Percentiles rank a stretch among this genome's conserved stretches.
These are phyloP conservation scores for Eospalax fontanierii DNA, from an alignment of 2,797 vertebrate species.

Conservation along the genomic window DNA sequence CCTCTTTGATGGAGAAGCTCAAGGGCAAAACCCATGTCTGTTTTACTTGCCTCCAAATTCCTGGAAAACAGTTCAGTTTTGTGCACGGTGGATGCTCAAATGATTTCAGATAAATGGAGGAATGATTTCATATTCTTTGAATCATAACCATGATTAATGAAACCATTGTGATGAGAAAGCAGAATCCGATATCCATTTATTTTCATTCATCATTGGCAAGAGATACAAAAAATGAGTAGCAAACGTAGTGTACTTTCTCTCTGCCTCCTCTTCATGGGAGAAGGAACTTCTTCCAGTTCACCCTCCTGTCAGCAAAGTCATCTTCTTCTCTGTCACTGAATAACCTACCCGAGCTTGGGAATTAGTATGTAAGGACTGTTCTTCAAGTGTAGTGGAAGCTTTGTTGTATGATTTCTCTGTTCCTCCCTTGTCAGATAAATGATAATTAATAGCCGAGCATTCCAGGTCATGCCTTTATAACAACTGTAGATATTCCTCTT, in stretches of 20 bases:
- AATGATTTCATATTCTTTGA: conserved; percentile 24
- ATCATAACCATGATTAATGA: conserved; percentile 3
- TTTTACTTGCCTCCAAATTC: not conserved
- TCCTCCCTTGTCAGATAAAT: not conserved
- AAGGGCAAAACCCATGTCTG: not conserved
- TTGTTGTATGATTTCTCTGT: conserved; percentile 25
- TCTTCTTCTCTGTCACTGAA: not conserved
- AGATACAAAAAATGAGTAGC: not conserved
- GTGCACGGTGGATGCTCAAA: not conserved
- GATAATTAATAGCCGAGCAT: not conserved
- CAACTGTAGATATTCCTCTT: conserved; percentile 33
- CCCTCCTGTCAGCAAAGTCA: not conserved
- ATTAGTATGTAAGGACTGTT: not conserved
- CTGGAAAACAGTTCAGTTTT: conserved; percentile 2
- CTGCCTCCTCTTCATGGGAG: not conserved
- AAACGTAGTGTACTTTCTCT: not conserved
- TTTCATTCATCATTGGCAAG: conserved; percentile 4
- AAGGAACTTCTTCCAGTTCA: not conserved
- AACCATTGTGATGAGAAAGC: conserved; percentile 20
- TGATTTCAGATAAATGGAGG: conserved; percentile 45
- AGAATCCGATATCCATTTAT: conserved; percentile 53
- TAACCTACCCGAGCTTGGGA: not conserved
- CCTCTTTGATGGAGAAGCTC: not conserved
- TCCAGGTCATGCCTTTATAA: conserved; percentile 12
- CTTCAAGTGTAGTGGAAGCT: not conserved